A percentile compares a stretch with the other conserved stretches of the same genome.
Evolutionary conservation across 2,797 vertebrate genomes (phyloP).

Genomic region (Phylloscopus collybita): DNA sequence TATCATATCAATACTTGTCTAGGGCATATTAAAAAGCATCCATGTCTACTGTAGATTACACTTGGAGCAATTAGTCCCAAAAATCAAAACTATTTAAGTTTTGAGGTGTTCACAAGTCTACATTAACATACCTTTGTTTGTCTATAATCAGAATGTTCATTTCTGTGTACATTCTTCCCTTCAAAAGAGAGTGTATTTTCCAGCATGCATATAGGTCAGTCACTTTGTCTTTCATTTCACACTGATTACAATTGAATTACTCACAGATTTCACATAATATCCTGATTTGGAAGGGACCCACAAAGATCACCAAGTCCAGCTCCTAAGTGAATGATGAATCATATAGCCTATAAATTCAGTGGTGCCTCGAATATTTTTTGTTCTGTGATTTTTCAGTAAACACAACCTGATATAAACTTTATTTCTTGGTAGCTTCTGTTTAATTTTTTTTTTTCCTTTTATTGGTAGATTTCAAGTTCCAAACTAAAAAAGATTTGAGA

Average conservation of each 20-base stretch:
- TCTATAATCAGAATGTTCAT: neutral
- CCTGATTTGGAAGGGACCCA: neutral
- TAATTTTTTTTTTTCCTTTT: slow-evolving; percentile 36
- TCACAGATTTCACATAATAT: neutral
- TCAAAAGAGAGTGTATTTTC: neutral
- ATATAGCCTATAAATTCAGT: neutral
- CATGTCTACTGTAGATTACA: neutral
- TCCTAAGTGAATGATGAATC: neutral
- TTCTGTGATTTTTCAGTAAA: slow-evolving; percentile 18
- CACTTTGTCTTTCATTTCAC: neutral
- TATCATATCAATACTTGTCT: neutral
- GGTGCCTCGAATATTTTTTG: neutral
- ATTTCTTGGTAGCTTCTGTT: neutral
- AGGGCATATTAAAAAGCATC: neutral
- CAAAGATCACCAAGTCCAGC: neutral
- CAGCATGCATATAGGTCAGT: neutral
- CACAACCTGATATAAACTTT: neutral
- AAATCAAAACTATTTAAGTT: neutral
- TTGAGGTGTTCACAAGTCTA: neutral
- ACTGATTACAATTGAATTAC: neutral
- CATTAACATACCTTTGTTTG: neutral
- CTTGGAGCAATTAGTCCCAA: neutral
- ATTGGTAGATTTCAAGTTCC: slow-evolving; percentile 6
- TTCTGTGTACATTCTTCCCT: neutral
- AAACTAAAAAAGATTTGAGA: slow-evolving; percentile 30